These are phyloP conservation scores for Scrobipalpa atriplicella DNA, from an alignment of 2,888 invertebrate species.

Conservation along the genomic window DNA sequence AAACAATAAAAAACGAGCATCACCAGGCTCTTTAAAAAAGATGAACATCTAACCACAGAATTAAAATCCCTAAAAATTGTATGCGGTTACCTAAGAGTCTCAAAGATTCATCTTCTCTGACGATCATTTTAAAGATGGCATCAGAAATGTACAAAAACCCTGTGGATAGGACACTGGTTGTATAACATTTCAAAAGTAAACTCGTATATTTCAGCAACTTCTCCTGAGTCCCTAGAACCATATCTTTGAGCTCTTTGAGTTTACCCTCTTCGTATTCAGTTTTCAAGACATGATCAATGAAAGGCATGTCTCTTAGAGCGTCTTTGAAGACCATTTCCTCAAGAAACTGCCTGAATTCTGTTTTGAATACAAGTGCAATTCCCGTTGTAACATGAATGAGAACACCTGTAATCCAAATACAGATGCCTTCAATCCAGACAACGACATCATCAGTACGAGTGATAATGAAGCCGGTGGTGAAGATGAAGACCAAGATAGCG, in stretches of 20 bases:
- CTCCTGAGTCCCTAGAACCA: conserved; percentile 56
- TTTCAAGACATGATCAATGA: conserved; percentile 50
- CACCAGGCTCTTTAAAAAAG: not conserved
- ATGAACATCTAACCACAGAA: too few species aligned
- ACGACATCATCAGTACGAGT: conserved; percentile 50
- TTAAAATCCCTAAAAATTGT: too few species aligned
- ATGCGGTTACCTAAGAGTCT: conserved; percentile 68
- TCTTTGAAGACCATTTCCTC: conserved; percentile 50
- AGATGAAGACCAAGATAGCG: conserved; percentile 59
- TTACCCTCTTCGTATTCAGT: conserved; percentile 42
- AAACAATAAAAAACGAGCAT: not conserved
- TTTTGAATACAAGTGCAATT: conserved; percentile 60
- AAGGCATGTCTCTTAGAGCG: conserved; percentile 54
- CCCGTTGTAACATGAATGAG: conserved; percentile 67
- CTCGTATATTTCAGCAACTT: conserved; percentile 56
- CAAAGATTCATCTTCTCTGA: conserved; percentile 53
- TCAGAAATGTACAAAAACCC: conserved; percentile 63
- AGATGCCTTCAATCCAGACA: conserved; percentile 68
- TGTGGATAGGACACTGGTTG: conserved; percentile 44
- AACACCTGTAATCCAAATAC: conserved; percentile 70
- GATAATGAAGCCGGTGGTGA: conserved; percentile 62
- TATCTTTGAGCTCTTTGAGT: conserved; percentile 52
- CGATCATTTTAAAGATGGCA: conserved; percentile 61
- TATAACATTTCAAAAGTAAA: conserved; percentile 56
- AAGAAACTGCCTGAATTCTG: conserved; percentile 58